These are phyloP conservation scores for Sminthopsis crassicaudata DNA, from an alignment of 2,113 vertebrate species.

Conservation along the genomic window DNA sequence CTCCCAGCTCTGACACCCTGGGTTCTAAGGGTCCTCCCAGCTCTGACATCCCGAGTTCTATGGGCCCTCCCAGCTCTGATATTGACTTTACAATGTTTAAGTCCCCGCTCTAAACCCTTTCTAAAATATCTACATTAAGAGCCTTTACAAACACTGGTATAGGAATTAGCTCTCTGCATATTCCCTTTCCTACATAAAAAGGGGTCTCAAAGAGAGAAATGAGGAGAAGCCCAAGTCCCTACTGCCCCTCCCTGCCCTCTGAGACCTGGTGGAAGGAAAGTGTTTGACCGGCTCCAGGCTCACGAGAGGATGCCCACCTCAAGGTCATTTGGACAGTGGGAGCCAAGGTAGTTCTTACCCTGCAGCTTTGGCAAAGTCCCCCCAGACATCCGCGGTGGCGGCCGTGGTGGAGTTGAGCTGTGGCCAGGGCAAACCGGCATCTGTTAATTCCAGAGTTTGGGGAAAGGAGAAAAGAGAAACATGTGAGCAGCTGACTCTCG, in stretches of 20 bases:
- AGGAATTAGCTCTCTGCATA: background rate
- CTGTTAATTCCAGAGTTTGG: constrained; percentile 48
- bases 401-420: constrained; percentile 74
- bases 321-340: background rate
- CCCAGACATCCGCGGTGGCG: constrained; percentile 88
- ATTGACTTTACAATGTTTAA: too few species aligned
- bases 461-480: background rate
- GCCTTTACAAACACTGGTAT: background rate
- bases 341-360: constrained; percentile 84
- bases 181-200: background rate
- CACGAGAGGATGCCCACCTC: background rate
- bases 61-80: too few species aligned
- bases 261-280: background rate
- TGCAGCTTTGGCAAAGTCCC: constrained; percentile 93
- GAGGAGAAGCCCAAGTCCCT: background rate
- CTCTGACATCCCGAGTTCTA: too few species aligned
- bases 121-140: too few species aligned
- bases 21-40: too few species aligned
- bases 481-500: background rate
- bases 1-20: too few species aligned
- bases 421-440: constrained; percentile 75
- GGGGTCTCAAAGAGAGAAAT: background rate
- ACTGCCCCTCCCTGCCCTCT: background rate
- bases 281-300: rapidly evolving
- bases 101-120: too few species aligned